Percentiles rank a stretch among this genome's conserved stretches.
Evolutionary conservation across 2,888 invertebrate species (phyloP).

Genomic region (Elaeidobius kamerunicus): DNA sequence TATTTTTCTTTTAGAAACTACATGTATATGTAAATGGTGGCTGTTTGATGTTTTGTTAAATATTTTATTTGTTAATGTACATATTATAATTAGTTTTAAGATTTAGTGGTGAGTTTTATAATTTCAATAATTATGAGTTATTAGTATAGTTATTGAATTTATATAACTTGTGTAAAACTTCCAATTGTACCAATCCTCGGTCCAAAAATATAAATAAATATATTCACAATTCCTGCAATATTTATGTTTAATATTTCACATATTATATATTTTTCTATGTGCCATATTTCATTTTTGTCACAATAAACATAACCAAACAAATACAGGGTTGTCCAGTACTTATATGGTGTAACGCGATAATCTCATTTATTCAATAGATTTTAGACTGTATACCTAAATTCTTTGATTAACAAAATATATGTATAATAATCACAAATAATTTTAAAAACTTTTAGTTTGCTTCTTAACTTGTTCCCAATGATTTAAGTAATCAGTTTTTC

Average conservation of each 20-base stretch:
- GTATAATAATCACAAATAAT: no score
- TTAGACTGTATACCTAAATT: no score
- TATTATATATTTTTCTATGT: constrained; percentile 35
- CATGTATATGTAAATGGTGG: constrained; percentile 41
- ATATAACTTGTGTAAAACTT: background rate
- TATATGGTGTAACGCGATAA: background rate
- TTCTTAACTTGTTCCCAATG: background rate
- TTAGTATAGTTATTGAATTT: no score
- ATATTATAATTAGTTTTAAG: constrained; percentile 7
- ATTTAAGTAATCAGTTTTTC: no score
- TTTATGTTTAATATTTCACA: constrained; percentile 21
- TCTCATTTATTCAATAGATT: background rate
- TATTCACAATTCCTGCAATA: constrained; percentile 30
- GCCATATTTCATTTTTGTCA: constrained; percentile 31
- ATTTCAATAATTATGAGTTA: background rate
- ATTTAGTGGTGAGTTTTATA: background rate
- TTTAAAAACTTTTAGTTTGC: no score
- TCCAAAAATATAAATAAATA: constrained; percentile 15
- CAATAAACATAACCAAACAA: constrained; percentile 18
- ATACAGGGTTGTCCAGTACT: constrained; percentile 42
- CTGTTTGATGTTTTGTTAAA: constrained; percentile 45
- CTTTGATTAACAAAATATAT: background rate
- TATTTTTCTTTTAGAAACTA: constrained; percentile 33
- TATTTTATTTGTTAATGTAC: constrained; percentile 40
- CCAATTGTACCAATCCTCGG: constrained; percentile 21